phyloP scores from a whole-genome alignment of 2,888 invertebrate genomes.

The Leptogaster cylindrica region DNA sequence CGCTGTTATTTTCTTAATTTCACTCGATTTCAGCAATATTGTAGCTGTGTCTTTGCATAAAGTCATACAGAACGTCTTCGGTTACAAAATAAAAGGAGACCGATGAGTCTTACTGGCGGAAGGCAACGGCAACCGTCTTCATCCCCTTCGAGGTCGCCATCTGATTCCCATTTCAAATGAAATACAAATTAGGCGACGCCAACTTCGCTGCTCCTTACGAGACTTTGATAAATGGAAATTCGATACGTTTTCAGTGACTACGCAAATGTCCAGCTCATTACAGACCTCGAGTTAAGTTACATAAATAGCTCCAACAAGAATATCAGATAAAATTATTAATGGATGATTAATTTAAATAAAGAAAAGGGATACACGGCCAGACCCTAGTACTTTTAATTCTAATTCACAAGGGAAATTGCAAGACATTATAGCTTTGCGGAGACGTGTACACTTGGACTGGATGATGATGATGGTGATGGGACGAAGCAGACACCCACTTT shows the following conservation, averaged over 20 bases:
- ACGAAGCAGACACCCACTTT: neutral
- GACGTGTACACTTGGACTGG: neutral
- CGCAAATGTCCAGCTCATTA: conserved; percentile 48
- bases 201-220: conserved; percentile 35
- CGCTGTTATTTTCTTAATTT: conserved; percentile 32
- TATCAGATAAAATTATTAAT: conserved; percentile 48
- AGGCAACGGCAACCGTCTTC: neutral
- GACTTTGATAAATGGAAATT: conserved; percentile 48
- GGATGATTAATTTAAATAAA: conserved; percentile 48
- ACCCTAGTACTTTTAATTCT: conserved; percentile 41
- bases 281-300: conserved; percentile 43
- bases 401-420: conserved; percentile 45
- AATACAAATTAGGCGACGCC: conserved; percentile 44
- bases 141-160: conserved; percentile 24
- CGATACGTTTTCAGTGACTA: conserved; percentile 48
- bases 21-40: conserved; percentile 9
- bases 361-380: conserved; percentile 35
- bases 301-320: conserved; percentile 45
- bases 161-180: conserved; percentile 44
- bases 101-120: neutral
- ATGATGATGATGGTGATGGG: neutral
- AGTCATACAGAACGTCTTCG: conserved; percentile 14
- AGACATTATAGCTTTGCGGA: conserved; percentile 3
- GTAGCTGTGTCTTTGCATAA: conserved; percentile 7
- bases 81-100: neutral